Evolutionary conservation across 1,140 invertebrate species (phyloP), one percentile per base, ranked within the genome.

Genomic region (Cardiocondyla obscurior): DNA sequence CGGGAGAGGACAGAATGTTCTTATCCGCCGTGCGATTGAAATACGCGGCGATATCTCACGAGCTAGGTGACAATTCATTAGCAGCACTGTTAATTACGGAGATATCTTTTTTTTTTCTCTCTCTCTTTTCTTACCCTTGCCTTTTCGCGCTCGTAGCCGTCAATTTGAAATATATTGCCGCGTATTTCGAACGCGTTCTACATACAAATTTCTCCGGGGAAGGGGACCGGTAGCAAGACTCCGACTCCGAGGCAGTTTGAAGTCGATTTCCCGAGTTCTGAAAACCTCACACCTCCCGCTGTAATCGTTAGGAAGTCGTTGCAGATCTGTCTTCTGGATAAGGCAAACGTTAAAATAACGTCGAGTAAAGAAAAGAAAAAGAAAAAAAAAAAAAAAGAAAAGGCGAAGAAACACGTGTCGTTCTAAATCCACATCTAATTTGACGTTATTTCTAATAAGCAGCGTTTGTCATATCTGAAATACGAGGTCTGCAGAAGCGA

Each of bases 21-120:
- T 79, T 79, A 79, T 79, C 46, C 46, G 30, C 1, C 16, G 19
- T 33, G 30, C n/a, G 10, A 62, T 62, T 62, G 30, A 79, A 79
- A 79, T 79, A 79, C 62, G 62, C 46, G 74, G 62, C 33, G 74
- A 67, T 79, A 53, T 53, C 39, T 64, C 73, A 28, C n/a, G 72
- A 22, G 72, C 30, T n/a, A n/a, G n/a, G 67, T 36, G 67, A 33
- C 49, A 62, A 76, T 64, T 39, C n/a, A n/a, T n/a, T n/a, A n/a
- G n/a, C 51, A 7, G 19, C 16, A 7, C 14, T 10, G 30, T 8
- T 49, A 22, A 76, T 46, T n/a, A 76, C 28, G 39, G n/a, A 49
- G 49, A 8, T 74, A 25, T 49, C 19, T 8, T 74, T 42, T 74
- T 74, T 16, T 33, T 36, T 8, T 39, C 36, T 39, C 36, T 44